Base-by-base conservation (phyloP, 2,113 vertebrate species). In the Ardeotis arabs region DNA sequence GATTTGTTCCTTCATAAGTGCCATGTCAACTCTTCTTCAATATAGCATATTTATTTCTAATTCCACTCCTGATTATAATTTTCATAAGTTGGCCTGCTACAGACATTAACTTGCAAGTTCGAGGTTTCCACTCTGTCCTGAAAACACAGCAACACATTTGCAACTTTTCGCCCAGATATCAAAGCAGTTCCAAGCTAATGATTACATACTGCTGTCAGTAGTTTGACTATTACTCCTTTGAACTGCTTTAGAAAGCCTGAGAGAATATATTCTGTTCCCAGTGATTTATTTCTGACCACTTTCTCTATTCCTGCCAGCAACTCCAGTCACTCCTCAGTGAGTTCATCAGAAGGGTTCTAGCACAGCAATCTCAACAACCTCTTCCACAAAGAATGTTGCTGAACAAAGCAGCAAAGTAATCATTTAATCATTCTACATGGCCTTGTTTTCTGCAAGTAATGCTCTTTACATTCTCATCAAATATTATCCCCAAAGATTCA, bases 361-460 rank as follows among this genome's bases (percentile, higher is more conserved):
- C 19, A 67, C 2, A 89, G 10, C 11, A 58, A 62, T n/a, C 75
- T 76, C 39, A 70, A 76, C 35, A 73, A 92, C 63, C 19, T 55
- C 58, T 86, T 74, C 28, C 69, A 86, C 12, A 70, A 83, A 85
- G 25, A 94, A 67, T 60, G 84, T 64, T 79, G 62, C 75, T 80
- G 49, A 92, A 74, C 10, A 80, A 90, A 84, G 53, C 35, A 90
- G 29, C 22, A 86, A 90, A 84, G 10, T 4, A 84, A 62, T 70
- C 4, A 82, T 45, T 91, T 90, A 79, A 79, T 72, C 45, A 79
- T 64, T 90, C 35, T 31, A 45, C 4, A 31, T 0, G 10, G n/a
- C 68, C 53, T 50, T 84, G 78, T 89, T 95, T 93, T 94, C 90
- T 88, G 28, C 45, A 88, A 69, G 63, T 28, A 77, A 55, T 50